Evolutionary conservation across 2,113 vertebrate species (phyloP).

Genomic region (Pycnonotus jocosus): DNA sequence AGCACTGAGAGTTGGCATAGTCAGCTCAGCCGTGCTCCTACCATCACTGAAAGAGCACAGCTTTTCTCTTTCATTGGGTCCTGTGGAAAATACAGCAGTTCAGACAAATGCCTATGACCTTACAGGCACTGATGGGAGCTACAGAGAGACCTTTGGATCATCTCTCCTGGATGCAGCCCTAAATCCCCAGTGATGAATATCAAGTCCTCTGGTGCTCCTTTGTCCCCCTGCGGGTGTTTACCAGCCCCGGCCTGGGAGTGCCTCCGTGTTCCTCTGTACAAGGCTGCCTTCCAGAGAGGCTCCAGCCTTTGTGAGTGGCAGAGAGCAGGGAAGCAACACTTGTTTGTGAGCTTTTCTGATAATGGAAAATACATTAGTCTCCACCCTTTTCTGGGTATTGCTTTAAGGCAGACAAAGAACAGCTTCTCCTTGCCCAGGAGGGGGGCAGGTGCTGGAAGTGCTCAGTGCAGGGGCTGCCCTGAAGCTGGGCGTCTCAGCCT

Average conservation of each 20-base stretch:
- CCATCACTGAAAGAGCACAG: fast-evolving
- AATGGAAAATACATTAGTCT: background rate
- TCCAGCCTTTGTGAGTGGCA: background rate
- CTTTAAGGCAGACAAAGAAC: background rate
- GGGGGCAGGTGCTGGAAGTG: fast-evolving
- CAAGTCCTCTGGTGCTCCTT: fast-evolving
- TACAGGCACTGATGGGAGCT: background rate
- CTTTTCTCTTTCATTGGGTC: background rate
- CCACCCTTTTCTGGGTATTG: background rate
- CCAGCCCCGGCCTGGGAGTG: background rate
- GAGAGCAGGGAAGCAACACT: background rate
- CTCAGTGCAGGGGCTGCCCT: fast-evolving
- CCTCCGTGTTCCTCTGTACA: fast-evolving
- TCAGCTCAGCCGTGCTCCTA: background rate
- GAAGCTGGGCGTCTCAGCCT: background rate
- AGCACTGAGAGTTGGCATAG: background rate
- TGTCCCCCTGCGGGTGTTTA: background rate
- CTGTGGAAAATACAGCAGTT: background rate
- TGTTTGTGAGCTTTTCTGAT: background rate
- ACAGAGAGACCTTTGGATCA: background rate
- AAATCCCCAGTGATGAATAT: fast-evolving
- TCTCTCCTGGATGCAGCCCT: background rate
- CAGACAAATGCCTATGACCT: background rate
- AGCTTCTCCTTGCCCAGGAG: background rate
- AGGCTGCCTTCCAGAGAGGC: background rate